phyloP scores from a whole-genome alignment of 2,797 vertebrate genomes.

The Sternarchorhynchus goeldii region DNA sequence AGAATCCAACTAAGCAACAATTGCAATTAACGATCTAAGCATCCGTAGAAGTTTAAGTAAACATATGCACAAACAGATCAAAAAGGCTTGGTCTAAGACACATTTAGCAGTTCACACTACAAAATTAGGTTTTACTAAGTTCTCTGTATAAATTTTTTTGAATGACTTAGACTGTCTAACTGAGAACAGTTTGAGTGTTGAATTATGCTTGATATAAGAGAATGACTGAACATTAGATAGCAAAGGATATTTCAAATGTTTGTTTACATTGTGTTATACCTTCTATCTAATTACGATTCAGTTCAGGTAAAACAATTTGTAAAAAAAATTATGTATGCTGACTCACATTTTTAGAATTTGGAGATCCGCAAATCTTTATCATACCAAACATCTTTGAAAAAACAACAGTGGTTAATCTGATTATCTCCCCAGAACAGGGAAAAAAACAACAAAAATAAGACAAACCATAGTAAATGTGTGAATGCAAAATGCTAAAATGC shows the following conservation, averaged over 20 bases:
- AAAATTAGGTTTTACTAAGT: background rate
- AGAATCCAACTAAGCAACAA: conserved; percentile 61
- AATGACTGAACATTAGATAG: conserved; percentile 16
- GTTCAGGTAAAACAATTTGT: conserved; percentile 12
- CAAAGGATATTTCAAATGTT: background rate
- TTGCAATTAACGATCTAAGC: conserved; percentile 46
- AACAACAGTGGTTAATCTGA: conserved; percentile 33
- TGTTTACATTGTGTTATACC: conserved; percentile 17
- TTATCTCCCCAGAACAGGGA: conserved; percentile 3
- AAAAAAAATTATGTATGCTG: conserved; percentile 21
- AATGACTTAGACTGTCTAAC: background rate
- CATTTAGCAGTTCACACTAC: background rate
- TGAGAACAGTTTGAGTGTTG: background rate
- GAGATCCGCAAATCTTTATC: background rate
- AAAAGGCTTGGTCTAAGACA: background rate
- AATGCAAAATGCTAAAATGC: too few species aligned
- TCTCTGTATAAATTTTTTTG: background rate
- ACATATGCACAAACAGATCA: conserved; percentile 19
- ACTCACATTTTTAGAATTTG: conserved; percentile 29
- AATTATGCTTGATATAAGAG: conserved; percentile 8
- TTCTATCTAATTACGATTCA: conserved; percentile 8
- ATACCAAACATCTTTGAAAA: conserved; percentile 14
- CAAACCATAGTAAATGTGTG: too few species aligned
- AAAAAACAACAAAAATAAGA: background rate
- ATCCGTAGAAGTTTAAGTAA: conserved; percentile 38